Percentiles rank a stretch among this genome's conserved stretches.
Conservation (phyloP, 1,140 invertebrate species). For the Saccostrea glomerata region DNA sequence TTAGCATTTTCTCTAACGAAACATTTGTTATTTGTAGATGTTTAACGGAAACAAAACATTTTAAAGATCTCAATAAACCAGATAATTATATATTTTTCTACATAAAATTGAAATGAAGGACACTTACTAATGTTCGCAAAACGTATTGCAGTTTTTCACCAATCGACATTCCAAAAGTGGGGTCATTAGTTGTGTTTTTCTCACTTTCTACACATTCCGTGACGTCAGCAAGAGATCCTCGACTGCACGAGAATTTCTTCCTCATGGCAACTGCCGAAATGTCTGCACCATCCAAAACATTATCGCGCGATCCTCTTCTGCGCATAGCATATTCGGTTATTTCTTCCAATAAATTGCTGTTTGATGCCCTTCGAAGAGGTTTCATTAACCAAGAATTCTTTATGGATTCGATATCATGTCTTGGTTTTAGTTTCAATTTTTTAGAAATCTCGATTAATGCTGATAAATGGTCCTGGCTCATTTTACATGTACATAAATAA, state of each 20-base stretch:
- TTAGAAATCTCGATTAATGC: conserved; percentile 40
- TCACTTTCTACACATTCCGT: conserved; percentile 23
- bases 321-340: conserved; percentile 37
- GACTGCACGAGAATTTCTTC: conserved; percentile 22
- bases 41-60: too few species aligned
- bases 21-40: too few species aligned
- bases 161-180: conserved; percentile 14
- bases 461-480: conserved; percentile 38
- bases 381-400: not conserved
- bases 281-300: not conserved
- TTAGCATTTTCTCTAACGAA: too few species aligned
- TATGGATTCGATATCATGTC: conserved; percentile 1
- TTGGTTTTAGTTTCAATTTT: conserved; percentile 42
- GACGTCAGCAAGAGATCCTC: conserved; percentile 15
- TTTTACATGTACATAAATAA: not conserved
- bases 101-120: not conserved
- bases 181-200: conserved; percentile 1
- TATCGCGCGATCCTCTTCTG: not conserved
- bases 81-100: too few species aligned
- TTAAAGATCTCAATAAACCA: too few species aligned
- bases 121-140: conserved; percentile 22
- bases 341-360: conserved; percentile 28
- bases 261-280: not conserved
- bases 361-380: not conserved
- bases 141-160: conserved; percentile 38